These are phyloP conservation scores for Stenolophus ochropezus DNA, from an alignment of 2,888 invertebrate species.

Conservation along the genomic window DNA sequence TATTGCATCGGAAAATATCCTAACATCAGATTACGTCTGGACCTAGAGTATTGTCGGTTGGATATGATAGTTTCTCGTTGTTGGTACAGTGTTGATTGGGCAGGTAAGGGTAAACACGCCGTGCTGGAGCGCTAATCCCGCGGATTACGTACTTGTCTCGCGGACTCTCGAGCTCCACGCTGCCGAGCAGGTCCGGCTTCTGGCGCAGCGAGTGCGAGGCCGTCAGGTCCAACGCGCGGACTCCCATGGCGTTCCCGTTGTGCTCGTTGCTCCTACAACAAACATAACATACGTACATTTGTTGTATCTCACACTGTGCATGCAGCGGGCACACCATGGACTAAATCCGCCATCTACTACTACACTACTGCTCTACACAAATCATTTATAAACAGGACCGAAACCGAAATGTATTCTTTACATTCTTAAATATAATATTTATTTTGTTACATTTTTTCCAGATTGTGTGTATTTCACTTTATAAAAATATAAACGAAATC, in stretches of 20 bases:
- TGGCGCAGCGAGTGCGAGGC: constrained; percentile 63
- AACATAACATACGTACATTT: constrained; percentile 42
- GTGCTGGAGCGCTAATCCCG: constrained; percentile 48
- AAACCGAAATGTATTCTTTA: no score
- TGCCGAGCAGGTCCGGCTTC: constrained; percentile 59
- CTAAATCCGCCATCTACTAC: constrained; percentile 23
- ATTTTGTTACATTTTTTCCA: no score
- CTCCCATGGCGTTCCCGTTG: constrained; percentile 67
- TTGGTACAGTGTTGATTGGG: neutral
- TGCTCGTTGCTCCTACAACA: constrained; percentile 67
- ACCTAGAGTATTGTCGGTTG: no score
- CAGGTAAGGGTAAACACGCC: constrained; percentile 32
- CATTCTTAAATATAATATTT: no score
- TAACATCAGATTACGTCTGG: no score
- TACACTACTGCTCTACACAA: no score
- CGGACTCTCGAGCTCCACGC: constrained; percentile 61
- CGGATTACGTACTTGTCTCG: constrained; percentile 66
- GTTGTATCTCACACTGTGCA: constrained; percentile 53
- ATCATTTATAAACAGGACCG: no score
- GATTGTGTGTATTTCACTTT: no score
- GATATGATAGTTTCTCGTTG: no score
- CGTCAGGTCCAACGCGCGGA: constrained; percentile 63
- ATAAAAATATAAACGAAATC: no score
- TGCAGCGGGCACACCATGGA: constrained; percentile 49
- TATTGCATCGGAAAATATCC: no score